These are phyloP conservation scores for Brassicogethes aeneus DNA, from an alignment of 2,888 invertebrate genomes.

Conservation along the genomic window DNA sequence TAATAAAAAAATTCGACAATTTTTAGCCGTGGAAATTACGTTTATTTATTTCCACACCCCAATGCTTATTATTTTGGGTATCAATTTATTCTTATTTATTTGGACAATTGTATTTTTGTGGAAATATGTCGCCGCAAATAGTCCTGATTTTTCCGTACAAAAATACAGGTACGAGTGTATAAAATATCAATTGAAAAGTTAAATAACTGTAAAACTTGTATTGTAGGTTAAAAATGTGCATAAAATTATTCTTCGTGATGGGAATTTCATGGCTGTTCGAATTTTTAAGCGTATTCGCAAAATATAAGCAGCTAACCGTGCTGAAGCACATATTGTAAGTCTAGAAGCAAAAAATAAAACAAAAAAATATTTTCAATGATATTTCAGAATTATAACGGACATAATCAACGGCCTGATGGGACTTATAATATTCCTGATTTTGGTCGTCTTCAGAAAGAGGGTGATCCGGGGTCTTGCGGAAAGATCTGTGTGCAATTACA, in stretches of 20 bases:
- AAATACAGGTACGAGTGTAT: constrained; percentile 47
- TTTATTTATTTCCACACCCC: constrained; percentile 63
- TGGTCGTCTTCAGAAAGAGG: constrained; percentile 49
- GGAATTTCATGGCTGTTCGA: constrained; percentile 67
- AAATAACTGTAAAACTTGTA: neutral
- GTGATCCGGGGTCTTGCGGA: constrained; percentile 45
- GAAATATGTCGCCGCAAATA: too few relatives aligned
- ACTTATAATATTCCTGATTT: constrained; percentile 49
- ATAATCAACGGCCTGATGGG: constrained; percentile 53
- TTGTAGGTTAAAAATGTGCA: constrained; percentile 52
- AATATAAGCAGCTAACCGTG: constrained; percentile 41
- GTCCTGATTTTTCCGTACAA: too few relatives aligned
- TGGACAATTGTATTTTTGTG: constrained; percentile 51
- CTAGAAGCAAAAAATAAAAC: too few relatives aligned
- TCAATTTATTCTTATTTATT: constrained; percentile 51
- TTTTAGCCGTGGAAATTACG: too few relatives aligned
- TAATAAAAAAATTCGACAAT: too few relatives aligned
- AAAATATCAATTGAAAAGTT: neutral
- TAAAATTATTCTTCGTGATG: constrained; percentile 60
- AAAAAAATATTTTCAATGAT: too few relatives aligned
- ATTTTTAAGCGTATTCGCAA: too few relatives aligned
- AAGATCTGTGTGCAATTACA: constrained; percentile 28
- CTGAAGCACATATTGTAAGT: too few relatives aligned
- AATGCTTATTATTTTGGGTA: constrained; percentile 46
- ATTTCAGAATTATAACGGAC: constrained; percentile 48